phyloP scores from a whole-genome alignment of 1,140 invertebrate species.

The Trinorchestia longiramus region DNA sequence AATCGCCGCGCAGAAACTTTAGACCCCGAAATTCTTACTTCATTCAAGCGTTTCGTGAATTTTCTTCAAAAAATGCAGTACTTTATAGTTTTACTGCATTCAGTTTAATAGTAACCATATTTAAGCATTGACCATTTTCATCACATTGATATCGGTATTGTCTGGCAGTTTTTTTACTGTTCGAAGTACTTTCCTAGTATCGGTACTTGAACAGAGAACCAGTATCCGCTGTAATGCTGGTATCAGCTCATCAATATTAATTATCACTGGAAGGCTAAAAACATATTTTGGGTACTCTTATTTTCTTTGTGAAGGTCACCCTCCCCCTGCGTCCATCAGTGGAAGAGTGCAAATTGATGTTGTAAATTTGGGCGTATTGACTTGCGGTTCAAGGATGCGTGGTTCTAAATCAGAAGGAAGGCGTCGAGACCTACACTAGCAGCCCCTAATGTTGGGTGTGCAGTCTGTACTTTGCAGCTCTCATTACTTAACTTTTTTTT shows the following conservation, averaged over 20 bases:
- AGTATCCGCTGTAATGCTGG: neutral
- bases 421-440: too few relatives aligned
- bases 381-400: neutral
- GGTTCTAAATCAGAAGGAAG: neutral
- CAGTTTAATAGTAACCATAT: too few relatives aligned
- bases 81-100: too few relatives aligned
- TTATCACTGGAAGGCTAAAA: neutral
- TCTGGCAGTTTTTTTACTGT: too few relatives aligned
- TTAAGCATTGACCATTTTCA: too few relatives aligned
- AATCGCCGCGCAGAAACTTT: too few relatives aligned
- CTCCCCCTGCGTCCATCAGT: neutral
- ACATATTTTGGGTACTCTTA: neutral
- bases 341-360: neutral
- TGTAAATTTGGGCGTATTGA: neutral
- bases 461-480: neutral
- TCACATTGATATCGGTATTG: too few relatives aligned
- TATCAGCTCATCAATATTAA: neutral
- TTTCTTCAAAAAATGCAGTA: too few relatives aligned
- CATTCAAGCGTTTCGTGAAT: too few relatives aligned
- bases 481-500: neutral
- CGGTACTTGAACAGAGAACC: neutral
- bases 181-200: too few relatives aligned
- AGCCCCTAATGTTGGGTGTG: neutral
- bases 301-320: neutral
- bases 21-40: too few relatives aligned